These are phyloP conservation scores for Ceratoteleas bidentatus DNA, from an alignment of 1,140 invertebrate species.

Conservation along the genomic window DNA sequence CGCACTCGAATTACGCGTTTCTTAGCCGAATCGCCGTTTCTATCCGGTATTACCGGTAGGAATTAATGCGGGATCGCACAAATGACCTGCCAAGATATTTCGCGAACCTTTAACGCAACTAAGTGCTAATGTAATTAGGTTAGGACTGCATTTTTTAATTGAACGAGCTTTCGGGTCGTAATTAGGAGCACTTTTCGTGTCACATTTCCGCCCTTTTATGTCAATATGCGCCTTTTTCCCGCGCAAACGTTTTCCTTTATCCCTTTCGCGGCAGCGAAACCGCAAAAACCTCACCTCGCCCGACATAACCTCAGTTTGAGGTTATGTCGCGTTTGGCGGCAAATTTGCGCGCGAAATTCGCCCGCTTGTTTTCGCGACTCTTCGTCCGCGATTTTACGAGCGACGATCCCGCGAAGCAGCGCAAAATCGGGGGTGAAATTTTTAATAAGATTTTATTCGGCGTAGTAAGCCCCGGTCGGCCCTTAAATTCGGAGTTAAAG, in stretches of 20 bases:
- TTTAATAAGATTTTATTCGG: slow-evolving; percentile 52
- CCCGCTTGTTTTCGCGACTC: not conserved
- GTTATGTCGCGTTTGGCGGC: not conserved
- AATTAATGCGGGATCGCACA: slow-evolving; percentile 28
- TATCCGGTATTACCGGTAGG: slow-evolving; percentile 27
- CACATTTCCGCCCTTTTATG: slow-evolving; percentile 7
- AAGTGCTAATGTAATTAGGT: slow-evolving; percentile 23
- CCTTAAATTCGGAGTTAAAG: slow-evolving; percentile 31
- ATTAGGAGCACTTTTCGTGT: slow-evolving; percentile 16
- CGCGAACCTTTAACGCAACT: slow-evolving; percentile 13
- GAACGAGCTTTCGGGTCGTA: slow-evolving; percentile 10
- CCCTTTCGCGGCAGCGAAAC: not conserved
- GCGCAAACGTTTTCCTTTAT: not conserved
- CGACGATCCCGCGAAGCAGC: slow-evolving; percentile 6
- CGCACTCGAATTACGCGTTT: slow-evolving; percentile 22
- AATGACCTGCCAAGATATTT: slow-evolving; percentile 34
- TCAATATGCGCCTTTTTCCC: no score
- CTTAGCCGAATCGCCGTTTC: no score
- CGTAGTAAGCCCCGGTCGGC: slow-evolving; percentile 9
- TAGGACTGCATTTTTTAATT: slow-evolving; percentile 49
- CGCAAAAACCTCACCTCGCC: not conserved
- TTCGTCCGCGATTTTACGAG: not conserved
- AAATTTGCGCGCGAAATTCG: not conserved
- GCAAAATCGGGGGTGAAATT: slow-evolving; percentile 18
- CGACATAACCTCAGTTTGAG: no score